phyloP scores from a whole-genome alignment of 1,140 invertebrate species.

The Amphibalanus amphitrite region DNA sequence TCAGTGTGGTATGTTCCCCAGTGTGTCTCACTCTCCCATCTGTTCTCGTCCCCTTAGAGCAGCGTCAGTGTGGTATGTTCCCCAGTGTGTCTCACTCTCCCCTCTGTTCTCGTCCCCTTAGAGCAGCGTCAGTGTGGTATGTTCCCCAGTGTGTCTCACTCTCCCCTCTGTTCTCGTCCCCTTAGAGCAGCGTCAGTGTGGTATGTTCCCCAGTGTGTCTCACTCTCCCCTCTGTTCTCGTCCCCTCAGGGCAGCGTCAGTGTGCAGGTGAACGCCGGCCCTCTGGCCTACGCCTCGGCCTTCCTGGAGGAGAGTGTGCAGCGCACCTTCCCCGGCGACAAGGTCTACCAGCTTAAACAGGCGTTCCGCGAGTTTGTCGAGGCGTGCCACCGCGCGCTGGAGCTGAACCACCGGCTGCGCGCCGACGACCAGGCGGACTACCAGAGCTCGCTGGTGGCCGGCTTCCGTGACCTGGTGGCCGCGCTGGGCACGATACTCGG shows the following conservation, averaged over 20 bases:
- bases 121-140: too few relatives aligned
- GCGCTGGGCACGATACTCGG: neutral
- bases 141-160: too few relatives aligned
- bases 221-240: conserved; percentile 28
- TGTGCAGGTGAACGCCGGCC: conserved; percentile 88
- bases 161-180: too few relatives aligned
- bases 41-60: too few relatives aligned
- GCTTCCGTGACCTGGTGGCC: neutral
- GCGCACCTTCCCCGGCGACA: neutral
- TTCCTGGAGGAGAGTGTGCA: conserved; percentile 44
- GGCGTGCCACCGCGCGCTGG: neutral
- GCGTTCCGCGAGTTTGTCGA: neutral
- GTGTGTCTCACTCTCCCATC: too few relatives aligned
- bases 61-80: too few relatives aligned
- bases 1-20: too few relatives aligned
- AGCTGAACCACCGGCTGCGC: neutral
- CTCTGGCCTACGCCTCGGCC: conserved; percentile 73
- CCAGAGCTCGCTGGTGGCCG: neutral
- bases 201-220: conserved; percentile 16
- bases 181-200: too few relatives aligned
- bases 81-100: too few relatives aligned
- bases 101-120: too few relatives aligned
- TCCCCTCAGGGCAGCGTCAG: conserved; percentile 42
- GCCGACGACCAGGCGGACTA: neutral
- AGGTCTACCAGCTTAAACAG: neutral